These are phyloP conservation scores for Aphelenchoides fujianensis DNA, from an alignment of 1,140 invertebrate genomes.

Conservation along the genomic window DNA sequence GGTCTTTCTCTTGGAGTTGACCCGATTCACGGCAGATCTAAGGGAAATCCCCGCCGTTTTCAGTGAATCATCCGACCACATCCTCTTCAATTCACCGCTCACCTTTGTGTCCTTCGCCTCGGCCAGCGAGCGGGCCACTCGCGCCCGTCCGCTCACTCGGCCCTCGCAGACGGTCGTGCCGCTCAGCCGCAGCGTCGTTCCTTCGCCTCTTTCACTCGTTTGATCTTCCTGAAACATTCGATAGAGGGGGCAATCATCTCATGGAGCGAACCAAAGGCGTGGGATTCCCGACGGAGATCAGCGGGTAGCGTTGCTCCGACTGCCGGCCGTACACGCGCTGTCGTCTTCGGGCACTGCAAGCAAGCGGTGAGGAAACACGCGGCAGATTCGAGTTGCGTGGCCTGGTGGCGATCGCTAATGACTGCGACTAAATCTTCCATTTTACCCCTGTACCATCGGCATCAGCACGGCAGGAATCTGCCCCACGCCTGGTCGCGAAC, in stretches of 20 bases:
- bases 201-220: too few species aligned
- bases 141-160: slow-evolving; percentile 70
- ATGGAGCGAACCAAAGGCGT: too few species aligned
- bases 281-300: slow-evolving; percentile 19
- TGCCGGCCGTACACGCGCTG: slow-evolving; percentile 23
- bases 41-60: too few species aligned
- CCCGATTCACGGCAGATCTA: slow-evolving; percentile 24
- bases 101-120: slow-evolving; percentile 64
- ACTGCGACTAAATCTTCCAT: not conserved
- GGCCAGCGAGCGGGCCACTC: slow-evolving; percentile 68
- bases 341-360: slow-evolving; percentile 23
- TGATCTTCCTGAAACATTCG: too few species aligned
- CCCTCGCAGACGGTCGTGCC: slow-evolving; percentile 75
- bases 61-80: too few species aligned
- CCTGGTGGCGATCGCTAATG: too few species aligned
- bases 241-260: too few species aligned
- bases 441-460: too few species aligned
- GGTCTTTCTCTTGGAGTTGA: too few species aligned
- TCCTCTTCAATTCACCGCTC: slow-evolving; percentile 51
- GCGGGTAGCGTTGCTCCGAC: slow-evolving; percentile 20
- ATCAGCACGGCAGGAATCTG: too few species aligned
- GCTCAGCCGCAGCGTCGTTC: slow-evolving; percentile 23
- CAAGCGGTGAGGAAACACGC: slow-evolving; percentile 3
- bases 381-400: too few species aligned
- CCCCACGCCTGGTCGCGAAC: too few species aligned